Evolutionary conservation across 2,888 invertebrate species (phyloP), one percentile per base, ranked within the genome.

Genomic region (Aethes cnicana): DNA sequence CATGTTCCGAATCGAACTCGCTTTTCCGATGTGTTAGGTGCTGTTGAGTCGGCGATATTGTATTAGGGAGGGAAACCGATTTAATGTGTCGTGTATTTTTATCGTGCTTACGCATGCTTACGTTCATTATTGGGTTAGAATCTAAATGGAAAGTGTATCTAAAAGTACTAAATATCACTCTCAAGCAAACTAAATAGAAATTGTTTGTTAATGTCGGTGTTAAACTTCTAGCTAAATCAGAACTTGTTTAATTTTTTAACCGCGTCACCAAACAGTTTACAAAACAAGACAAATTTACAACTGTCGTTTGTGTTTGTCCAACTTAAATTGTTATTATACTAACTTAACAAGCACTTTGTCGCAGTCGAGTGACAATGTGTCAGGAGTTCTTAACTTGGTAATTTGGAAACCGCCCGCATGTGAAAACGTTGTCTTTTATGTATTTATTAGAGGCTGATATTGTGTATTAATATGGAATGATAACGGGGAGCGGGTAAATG

Each of bases 401-500:
- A 39, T 25, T 39, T 26, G 25, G 25, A 9, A 25, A 16, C n/a
- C 25, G 9, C 25, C 39, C 25, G 39, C 39, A 39, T 25, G 17
- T 32, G 32, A 16, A 32, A 32, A 32, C 16, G 3, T 20, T 18
- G 6, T 42, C 12, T 17, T 28, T 30, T 28, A 30, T 20, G n/a
- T 11, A n/a, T 14, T 32, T 20, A 20, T 11, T 42, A 28, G 20
- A 36, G 14, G 12, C 9, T 11, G n/a, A 3, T 11, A 28, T 42
- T 18, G 14, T 16, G n/a, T 39, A 41, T 25, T 48, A 7, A 25
- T 46, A 33, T 48, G 16, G 28, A 49, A 42, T 43, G 18, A 49
- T 35, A 47, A 23, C 23, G 12, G 5, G 9, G 18, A 11, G 20
- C 30, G 32, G 37, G 32, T 33, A 70, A 70, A 67, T 66, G 63